Evolutionary conservation across 2,888 invertebrate genomes (phyloP), one percentile per base, ranked within the genome.

Genomic region (Platynereis dumerilii): DNA sequence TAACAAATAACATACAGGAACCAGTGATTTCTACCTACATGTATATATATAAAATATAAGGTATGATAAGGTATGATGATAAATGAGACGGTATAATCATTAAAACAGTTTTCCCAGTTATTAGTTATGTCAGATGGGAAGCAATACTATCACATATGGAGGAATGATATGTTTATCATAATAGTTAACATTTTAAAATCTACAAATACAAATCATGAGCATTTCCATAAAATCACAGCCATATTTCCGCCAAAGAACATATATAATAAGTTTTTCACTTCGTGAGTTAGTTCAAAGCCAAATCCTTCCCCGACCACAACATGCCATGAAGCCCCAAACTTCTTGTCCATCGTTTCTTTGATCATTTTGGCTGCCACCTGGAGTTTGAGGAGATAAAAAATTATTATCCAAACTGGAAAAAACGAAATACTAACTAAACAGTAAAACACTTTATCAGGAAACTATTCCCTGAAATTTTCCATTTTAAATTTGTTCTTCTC

Each of bases 251-350:
- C 95, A 80, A 94, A 94, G 72, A 81, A 85, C 84, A 85, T 83
- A 69, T 84, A 84, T 34, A 85, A 70, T 58, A 84, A 69, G 69
- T 83, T 83, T 81, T 92, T 92, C 67, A 92, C 91, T 86, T 96
- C 94, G 83, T 94, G 93, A 1, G 94, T 93, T 68, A 96, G 89
- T 84, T 94, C 94, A 85, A 94, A 94, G 55, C 95, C 96, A 85
- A 91, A 96, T 66, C 93, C 94, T 87, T 97, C 96, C 5, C 97
- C 97, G 2, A 97, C 92, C 0, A 96, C 91, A n/a, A 92, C 93
- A 85, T 95, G 94, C 90, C 96, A 96, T 66, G 94, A 91, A 0
- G 93, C 91, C 2, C 96, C 96, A 84, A 94, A 96, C 83, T 94
- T 94, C 85, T 94, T 95, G 85, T 97, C 97, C 91, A 97, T 90